Evolutionary conservation across 1,140 invertebrate species (phyloP).

Genomic region (Drosophila novamexicana): DNA sequence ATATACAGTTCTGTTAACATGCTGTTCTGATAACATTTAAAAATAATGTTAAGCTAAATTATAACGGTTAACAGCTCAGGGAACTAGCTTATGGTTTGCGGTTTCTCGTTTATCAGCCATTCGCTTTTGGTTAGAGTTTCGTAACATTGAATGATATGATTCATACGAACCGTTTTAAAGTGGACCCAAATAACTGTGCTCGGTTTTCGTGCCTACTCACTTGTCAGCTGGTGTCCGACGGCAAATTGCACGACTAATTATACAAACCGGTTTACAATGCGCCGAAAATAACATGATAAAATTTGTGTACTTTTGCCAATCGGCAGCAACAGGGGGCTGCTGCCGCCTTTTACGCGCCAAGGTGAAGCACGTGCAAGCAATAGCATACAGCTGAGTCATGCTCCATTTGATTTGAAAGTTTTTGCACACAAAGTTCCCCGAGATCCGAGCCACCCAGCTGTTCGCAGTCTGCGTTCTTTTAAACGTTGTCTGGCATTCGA

Average conservation of each 20-base stretch:
- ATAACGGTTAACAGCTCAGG: background rate
- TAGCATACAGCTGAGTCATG: slow-evolving; percentile 60
- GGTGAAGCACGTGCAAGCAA: slow-evolving; percentile 75
- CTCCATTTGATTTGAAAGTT: slow-evolving; percentile 68
- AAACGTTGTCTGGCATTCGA: slow-evolving; percentile 53
- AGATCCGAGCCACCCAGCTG: slow-evolving; percentile 33
- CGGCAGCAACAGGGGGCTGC: slow-evolving; percentile 43
- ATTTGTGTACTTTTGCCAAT: slow-evolving; percentile 20
- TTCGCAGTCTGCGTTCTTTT: slow-evolving; percentile 41
- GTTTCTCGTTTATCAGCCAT: slow-evolving; percentile 18
- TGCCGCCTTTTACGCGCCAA: slow-evolving; percentile 75
- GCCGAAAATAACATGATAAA: slow-evolving; percentile 38
- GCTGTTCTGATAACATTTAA: no score
- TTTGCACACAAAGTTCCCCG: slow-evolving; percentile 30
- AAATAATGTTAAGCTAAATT: no score
- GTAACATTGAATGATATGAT: slow-evolving; percentile 38
- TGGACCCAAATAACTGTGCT: slow-evolving; percentile 25
- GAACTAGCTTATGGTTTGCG: slow-evolving; percentile 2
- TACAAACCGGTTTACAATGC: slow-evolving; percentile 36
- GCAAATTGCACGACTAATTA: slow-evolving; percentile 16
- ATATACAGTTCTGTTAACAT: no score
- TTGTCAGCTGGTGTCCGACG: background rate
- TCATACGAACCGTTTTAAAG: slow-evolving; percentile 27
- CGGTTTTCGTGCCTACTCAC: background rate
- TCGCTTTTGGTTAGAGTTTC: slow-evolving; percentile 35